Evolutionary conservation across 2,888 invertebrate genomes (phyloP).

Genomic region (Heliothis peltigera): DNA sequence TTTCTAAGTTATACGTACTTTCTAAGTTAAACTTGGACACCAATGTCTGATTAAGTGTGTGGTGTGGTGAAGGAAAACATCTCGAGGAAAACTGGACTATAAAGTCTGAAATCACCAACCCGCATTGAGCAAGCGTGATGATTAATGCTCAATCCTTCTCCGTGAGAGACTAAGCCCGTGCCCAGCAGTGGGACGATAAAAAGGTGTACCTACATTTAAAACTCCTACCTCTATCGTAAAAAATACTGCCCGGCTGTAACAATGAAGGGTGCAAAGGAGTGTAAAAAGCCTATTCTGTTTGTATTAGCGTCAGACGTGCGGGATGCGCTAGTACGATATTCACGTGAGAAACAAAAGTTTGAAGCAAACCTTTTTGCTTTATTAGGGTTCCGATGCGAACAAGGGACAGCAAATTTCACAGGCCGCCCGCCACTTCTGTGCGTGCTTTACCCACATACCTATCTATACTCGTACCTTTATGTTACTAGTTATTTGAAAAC

Average conservation of each 20-base stretch:
- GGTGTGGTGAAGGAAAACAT: no score
- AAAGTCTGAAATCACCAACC: no score
- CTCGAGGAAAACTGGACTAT: no score
- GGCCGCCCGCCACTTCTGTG: constrained; percentile 8
- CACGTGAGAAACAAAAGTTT: constrained; percentile 29
- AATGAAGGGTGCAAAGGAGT: constrained; percentile 1
- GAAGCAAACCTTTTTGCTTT: constrained; percentile 35
- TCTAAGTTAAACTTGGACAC: no score
- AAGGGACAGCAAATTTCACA: constrained; percentile 13
- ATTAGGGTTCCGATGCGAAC: constrained; percentile 22
- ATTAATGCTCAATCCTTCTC: no score
- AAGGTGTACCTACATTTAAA: not conserved
- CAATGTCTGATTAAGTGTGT: no score
- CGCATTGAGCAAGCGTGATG: no score
- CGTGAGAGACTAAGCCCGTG: no score
- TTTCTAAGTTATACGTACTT: no score
- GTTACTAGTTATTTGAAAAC: not conserved
- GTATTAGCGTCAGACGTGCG: constrained; percentile 15
- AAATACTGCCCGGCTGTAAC: not conserved
- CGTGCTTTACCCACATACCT: not conserved
- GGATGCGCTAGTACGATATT: constrained; percentile 5
- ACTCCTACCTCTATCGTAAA: not conserved
- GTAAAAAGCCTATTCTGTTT: constrained; percentile 36
- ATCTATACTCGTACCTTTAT: not conserved
- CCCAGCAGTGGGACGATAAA: no score